Evolutionary conservation across 2,113 vertebrate genomes (phyloP).

Genomic region (Dipodomys stephensi): DNA sequence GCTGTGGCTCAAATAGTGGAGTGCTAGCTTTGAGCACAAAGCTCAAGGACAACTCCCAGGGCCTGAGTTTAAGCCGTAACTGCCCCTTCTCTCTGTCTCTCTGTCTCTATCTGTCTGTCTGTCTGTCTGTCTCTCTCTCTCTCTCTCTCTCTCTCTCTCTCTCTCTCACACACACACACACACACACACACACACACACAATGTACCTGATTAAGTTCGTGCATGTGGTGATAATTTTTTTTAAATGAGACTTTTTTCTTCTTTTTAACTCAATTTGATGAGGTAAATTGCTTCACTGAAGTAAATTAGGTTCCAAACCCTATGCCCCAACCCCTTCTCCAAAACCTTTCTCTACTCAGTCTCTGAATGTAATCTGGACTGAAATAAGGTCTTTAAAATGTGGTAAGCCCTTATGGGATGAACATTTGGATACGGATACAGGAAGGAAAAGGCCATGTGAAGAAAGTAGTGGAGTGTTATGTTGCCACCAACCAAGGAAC

Average conservation of each 20-base stretch:
- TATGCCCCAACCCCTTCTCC: not conserved
- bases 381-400: not conserved
- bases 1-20: too few species aligned
- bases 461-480: not conserved
- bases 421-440: not conserved
- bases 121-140: too few species aligned
- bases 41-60: too few species aligned
- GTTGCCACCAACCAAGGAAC: not conserved
- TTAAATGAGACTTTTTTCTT: not conserved
- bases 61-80: too few species aligned
- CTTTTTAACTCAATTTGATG: not conserved
- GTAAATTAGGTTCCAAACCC: not conserved
- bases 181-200: too few species aligned
- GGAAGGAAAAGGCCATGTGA: not conserved
- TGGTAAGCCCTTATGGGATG: not conserved
- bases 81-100: too few species aligned
- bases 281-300: not conserved
- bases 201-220: too few species aligned
- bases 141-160: too few species aligned
- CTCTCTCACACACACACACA: too few species aligned
- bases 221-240: too few species aligned
- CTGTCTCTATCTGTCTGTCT: too few species aligned
- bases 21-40: too few species aligned
- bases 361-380: not conserved
- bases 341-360: not conserved